A percentile compares a stretch with the other conserved stretches of the same genome.
These are phyloP conservation scores for Hydroisotoma schaefferi DNA, from an alignment of 2,888 invertebrate genomes.

Conservation along the genomic window DNA sequence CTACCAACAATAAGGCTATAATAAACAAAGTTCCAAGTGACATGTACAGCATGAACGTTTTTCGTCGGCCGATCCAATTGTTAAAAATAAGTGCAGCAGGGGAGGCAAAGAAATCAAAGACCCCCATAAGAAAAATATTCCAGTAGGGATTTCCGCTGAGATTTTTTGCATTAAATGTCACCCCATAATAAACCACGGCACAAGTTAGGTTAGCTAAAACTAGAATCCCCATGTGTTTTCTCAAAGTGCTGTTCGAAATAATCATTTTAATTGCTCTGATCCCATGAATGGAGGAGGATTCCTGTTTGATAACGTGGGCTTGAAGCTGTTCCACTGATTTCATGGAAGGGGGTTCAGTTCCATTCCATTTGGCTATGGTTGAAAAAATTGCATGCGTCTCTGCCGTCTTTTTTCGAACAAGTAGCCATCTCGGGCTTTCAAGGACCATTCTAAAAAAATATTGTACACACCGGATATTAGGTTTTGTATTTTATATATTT, in stretches of 20 bases:
- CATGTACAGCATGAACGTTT: conserved; percentile 34
- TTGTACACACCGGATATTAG: too few species aligned
- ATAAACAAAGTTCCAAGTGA: conserved; percentile 30
- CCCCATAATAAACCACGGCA: conserved; percentile 39
- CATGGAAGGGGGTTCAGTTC: conserved; percentile 15
- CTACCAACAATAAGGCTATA: conserved; percentile 23
- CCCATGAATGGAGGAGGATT: conserved; percentile 19
- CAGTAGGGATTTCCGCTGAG: conserved; percentile 36
- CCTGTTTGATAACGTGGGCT: conserved; percentile 23
- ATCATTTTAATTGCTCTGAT: conserved; percentile 24
- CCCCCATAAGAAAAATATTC: conserved; percentile 41
- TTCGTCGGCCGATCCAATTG: conserved; percentile 36
- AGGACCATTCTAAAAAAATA: conserved; percentile 25
- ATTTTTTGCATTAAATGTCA: conserved; percentile 39
- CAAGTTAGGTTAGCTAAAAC: conserved; percentile 29
- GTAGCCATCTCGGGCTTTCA: conserved; percentile 45
- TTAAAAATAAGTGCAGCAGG: conserved; percentile 29
- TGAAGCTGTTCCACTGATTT: conserved; percentile 22
- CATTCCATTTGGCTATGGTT: conserved; percentile 43
- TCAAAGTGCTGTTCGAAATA: conserved; percentile 16
- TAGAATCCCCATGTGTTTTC: conserved; percentile 29
- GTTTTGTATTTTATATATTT: too few species aligned
- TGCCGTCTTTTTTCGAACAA: conserved; percentile 24
- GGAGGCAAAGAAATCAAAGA: conserved; percentile 33
- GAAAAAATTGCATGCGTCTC: conserved; percentile 37